Evolutionary conservation across 1,140 invertebrate species (phyloP).

Genomic region (Sitophilus oryzae): DNA sequence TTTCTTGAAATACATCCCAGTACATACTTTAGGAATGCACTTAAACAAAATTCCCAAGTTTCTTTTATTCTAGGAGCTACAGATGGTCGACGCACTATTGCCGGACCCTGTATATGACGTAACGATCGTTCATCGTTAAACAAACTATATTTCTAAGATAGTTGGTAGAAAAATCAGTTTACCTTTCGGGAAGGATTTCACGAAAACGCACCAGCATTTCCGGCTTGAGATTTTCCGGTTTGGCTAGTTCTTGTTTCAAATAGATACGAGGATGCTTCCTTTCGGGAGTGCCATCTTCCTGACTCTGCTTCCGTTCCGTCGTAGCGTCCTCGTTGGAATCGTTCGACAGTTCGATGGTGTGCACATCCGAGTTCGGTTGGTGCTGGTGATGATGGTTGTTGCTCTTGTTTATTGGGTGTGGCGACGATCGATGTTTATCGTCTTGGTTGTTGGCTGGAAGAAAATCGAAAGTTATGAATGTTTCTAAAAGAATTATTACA

Average conservation of each 20-base stretch:
- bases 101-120: too few species aligned
- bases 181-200: slow-evolving; percentile 33
- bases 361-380: too few species aligned
- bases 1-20: too few species aligned
- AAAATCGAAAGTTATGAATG: too few species aligned
- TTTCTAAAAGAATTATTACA: too few species aligned
- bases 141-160: too few species aligned
- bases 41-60: too few species aligned
- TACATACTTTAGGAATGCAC: too few species aligned
- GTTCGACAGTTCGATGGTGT: slow-evolving; percentile 41
- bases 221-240: slow-evolving; percentile 48
- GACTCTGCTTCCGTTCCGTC: slow-evolving; percentile 19
- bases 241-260: slow-evolving; percentile 52
- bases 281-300: slow-evolving; percentile 24
- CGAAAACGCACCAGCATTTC: slow-evolving; percentile 48
- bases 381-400: too few species aligned
- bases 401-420: slow-evolving; percentile 22
- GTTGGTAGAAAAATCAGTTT: not conserved
- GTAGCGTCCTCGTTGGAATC: slow-evolving; percentile 38
- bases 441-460: slow-evolving; percentile 19
- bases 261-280: slow-evolving; percentile 41
- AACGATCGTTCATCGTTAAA: too few species aligned
- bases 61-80: too few species aligned
- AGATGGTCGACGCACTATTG: too few species aligned
- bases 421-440: slow-evolving; percentile 25